Percentiles rank a stretch among this genome's conserved stretches.
Evolutionary conservation across 2,888 invertebrate genomes (phyloP).

Genomic region (Clivina fossor): DNA sequence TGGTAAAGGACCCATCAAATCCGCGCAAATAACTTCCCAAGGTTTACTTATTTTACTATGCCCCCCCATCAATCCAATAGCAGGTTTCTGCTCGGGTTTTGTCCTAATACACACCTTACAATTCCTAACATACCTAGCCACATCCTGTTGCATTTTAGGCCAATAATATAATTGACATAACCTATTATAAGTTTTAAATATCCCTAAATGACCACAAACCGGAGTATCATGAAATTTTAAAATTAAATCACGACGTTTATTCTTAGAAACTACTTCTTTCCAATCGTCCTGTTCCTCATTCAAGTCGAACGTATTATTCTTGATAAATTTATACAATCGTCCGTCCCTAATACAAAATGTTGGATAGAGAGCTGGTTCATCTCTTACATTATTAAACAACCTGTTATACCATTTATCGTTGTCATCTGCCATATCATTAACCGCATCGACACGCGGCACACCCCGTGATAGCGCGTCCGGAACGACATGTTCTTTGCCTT

Average conservation of each 20-base stretch:
- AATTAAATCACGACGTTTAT: slow-evolving; percentile 26
- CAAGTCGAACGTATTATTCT: slow-evolving; percentile 6
- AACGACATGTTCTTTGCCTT: slow-evolving; percentile 41
- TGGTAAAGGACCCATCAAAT: slow-evolving; percentile 38
- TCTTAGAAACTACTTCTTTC: slow-evolving; percentile 37
- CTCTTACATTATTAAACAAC: slow-evolving; percentile 3
- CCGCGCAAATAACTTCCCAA: slow-evolving; percentile 35
- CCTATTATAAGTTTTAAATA: slow-evolving; percentile 38
- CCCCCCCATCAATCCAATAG: slow-evolving; percentile 40
- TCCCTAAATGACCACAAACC: slow-evolving; percentile 39
- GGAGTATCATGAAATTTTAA: slow-evolving; percentile 40
- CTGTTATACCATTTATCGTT: slow-evolving; percentile 31
- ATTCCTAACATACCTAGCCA: slow-evolving; percentile 37
- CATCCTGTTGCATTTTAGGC: slow-evolving; percentile 42
- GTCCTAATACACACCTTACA: slow-evolving; percentile 39
- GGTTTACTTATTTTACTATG: slow-evolving; percentile 32
- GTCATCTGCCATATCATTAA: neutral
- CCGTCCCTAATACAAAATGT: slow-evolving; percentile 27
- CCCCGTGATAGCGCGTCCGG: slow-evolving; percentile 46
- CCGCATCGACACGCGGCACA: slow-evolving; percentile 4
- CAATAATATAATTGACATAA: slow-evolving; percentile 41
- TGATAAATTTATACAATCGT: slow-evolving; percentile 24
- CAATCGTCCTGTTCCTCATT: slow-evolving; percentile 35
- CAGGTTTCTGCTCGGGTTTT: slow-evolving; percentile 38
- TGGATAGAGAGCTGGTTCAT: slow-evolving; percentile 24